Evolutionary conservation across 2,113 vertebrate genomes (phyloP).

Genomic region (Ictalurus furcatus): DNA sequence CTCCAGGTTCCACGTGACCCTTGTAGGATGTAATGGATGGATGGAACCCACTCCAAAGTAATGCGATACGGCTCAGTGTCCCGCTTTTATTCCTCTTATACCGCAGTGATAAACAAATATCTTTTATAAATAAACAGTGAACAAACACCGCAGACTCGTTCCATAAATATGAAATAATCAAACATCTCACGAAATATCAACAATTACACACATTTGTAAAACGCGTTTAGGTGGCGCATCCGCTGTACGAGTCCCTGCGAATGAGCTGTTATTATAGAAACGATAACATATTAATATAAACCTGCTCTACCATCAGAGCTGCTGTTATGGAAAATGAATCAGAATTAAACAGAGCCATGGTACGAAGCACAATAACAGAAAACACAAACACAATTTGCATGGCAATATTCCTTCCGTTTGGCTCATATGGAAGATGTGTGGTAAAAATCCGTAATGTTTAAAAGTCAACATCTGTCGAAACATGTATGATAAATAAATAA

Average conservation of each 20-base stretch:
- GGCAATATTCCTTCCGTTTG: not conserved
- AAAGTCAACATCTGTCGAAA: conserved; percentile 11
- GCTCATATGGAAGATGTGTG: not conserved
- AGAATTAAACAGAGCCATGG: not conserved
- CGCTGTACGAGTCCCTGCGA: not conserved
- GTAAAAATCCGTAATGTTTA: conserved; percentile 23
- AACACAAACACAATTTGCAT: not conserved
- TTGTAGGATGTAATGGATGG: too few relatives aligned
- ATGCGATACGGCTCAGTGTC: not conserved
- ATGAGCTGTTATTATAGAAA: not conserved
- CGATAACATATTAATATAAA: not conserved
- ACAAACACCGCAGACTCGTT: not conserved
- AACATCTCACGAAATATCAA: not conserved
- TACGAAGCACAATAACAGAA: not conserved
- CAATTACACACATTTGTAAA: not conserved
- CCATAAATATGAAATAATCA: not conserved
- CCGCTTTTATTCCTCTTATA: not conserved
- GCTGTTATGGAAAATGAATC: not conserved
- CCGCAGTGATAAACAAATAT: not conserved
- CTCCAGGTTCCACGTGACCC: too few relatives aligned
- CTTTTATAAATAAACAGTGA: not conserved
- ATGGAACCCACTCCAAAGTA: too few relatives aligned
- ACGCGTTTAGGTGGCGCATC: not conserved
- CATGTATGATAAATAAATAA: not conserved
- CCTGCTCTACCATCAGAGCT: not conserved